Evolutionary conservation across 2,888 invertebrate genomes (phyloP).

Genomic region (Plagodis dolabraria): DNA sequence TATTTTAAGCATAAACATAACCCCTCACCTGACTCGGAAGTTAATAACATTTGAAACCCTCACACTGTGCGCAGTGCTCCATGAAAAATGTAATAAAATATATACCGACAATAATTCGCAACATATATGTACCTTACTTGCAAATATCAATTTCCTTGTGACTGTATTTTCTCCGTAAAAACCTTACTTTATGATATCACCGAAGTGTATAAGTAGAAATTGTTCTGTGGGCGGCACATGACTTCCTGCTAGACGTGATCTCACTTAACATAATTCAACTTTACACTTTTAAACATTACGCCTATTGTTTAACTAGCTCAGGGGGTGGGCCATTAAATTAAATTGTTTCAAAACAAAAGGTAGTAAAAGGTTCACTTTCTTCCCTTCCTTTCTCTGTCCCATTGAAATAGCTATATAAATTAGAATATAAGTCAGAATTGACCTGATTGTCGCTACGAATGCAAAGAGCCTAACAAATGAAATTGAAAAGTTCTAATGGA

Average conservation of each 20-base stretch:
- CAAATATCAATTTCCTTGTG: constrained; percentile 30
- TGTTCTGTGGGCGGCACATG: too few relatives aligned
- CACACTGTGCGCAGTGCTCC: constrained; percentile 7
- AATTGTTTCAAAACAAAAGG: too few relatives aligned
- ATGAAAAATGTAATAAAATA: constrained; percentile 32
- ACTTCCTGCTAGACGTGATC: too few relatives aligned
- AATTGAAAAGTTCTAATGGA: constrained; percentile 27
- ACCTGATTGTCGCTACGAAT: constrained; percentile 23
- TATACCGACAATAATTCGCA: constrained; percentile 22
- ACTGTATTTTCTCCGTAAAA: constrained; percentile 22
- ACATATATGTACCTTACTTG: constrained; percentile 5
- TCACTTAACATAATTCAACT: too few relatives aligned
- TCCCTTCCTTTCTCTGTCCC: constrained; percentile 4
- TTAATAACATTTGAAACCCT: constrained; percentile 12
- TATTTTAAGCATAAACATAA: not conserved
- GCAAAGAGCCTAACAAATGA: constrained; percentile 20
- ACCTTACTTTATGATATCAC: constrained; percentile 13
- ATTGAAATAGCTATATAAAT: constrained; percentile 25
- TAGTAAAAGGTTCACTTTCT: not conserved
- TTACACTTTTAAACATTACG: too few relatives aligned
- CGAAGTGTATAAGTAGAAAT: constrained; percentile 6
- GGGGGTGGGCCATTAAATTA: too few relatives aligned
- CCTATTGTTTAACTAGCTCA: too few relatives aligned
- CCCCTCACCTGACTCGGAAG: constrained; percentile 2
- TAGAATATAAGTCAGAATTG: constrained; percentile 27